Evolutionary conservation across 37 sponge, comb jelly and placozoan genomes (phyloP), one percentile per base, ranked within the genome.

Genomic region (Theonella swinhoei): DNA sequence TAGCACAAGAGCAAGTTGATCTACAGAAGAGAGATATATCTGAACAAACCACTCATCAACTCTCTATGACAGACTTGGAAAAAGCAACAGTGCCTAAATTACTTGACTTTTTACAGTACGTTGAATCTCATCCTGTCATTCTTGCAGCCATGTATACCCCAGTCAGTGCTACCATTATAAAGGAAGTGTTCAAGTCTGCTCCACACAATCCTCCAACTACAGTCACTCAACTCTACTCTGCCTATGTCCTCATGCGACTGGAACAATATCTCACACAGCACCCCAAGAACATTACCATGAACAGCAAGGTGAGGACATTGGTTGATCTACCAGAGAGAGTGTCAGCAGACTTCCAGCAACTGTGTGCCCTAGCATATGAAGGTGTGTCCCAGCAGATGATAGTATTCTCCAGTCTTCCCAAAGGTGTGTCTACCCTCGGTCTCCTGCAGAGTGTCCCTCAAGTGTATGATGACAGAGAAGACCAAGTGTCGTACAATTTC

Each of bases 171-270:
- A n/a, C n/a, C n/a, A 70, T 70, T 23, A 1, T 3, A 31, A 29
- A 31, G 23, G 71, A 31, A 31, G 36, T 70, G 71, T 70, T 36
- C 71, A 70, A 24, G 30, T 31, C 34, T 23, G 31, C 34, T 29
- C 71, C 22, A 4, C 8, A 3, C 37, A 35, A 31, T 70, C 26
- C 24, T n/a, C 71, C 71, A 31, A 70, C 37, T 29, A 70, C 71
- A 30, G 22, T 70, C 34, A 70, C 71, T 9, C 30, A 70, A 35
- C 71, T 70, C 4, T 70, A 30, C 71, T 33, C 71, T 4, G 71
- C 33, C 71, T 35, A 33, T 4, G 22, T 29, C 4, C 71, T 70
- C 71, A 70, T 23, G n/a, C n/a, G n/a, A n/a, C n/a, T n/a, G n/a
- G n/a, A n/a, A n/a, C n/a, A n/a, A n/a, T n/a, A n/a, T n/a, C 4